These are phyloP conservation scores for Megamerina dolium DNA, from an alignment of 2,888 invertebrate genomes.

Conservation along the genomic window DNA sequence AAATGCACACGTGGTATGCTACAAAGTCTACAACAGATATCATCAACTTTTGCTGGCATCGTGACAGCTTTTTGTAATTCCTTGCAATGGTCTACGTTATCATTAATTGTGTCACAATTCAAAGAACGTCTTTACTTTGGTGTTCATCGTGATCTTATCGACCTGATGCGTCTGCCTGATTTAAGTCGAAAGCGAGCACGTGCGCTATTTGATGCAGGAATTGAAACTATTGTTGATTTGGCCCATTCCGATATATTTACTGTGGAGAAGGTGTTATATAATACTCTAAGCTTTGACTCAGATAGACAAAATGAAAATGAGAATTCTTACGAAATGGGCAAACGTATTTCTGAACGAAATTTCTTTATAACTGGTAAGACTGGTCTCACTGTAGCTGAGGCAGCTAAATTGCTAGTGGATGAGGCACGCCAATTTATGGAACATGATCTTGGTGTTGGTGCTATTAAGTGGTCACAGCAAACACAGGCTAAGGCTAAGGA, in stretches of 20 bases:
- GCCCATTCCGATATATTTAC: slow-evolving; percentile 65
- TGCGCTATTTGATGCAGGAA: slow-evolving; percentile 73
- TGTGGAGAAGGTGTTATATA: slow-evolving; percentile 71
- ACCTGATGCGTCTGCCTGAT: slow-evolving; percentile 77
- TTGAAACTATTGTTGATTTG: slow-evolving; percentile 69
- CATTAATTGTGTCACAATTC: slow-evolving; percentile 84
- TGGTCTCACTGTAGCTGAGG: slow-evolving; percentile 75
- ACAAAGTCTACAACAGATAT: slow-evolving; percentile 89
- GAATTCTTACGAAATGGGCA: slow-evolving; percentile 57
- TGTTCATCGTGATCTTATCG: slow-evolving; percentile 84
- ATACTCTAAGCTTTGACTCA: slow-evolving; percentile 79
- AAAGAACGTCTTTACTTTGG: slow-evolving; percentile 93
- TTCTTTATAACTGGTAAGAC: slow-evolving; percentile 75
- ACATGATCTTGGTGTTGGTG: slow-evolving; percentile 66
- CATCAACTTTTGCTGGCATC: slow-evolving; percentile 96
- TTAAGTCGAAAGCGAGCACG: slow-evolving; percentile 81
- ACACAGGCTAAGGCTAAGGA: neutral
- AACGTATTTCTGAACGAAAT: slow-evolving; percentile 63
- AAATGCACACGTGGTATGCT: slow-evolving; percentile 82
- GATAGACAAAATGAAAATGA: slow-evolving; percentile 69
- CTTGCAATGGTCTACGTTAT: slow-evolving; percentile 87
- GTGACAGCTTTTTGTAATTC: slow-evolving; percentile 92
- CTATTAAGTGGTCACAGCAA: slow-evolving; percentile 59
- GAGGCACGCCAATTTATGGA: slow-evolving; percentile 70
- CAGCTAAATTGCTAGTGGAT: slow-evolving; percentile 67